Conservation (phyloP, 1,140 invertebrate species). For the Panagrolaimus sp. region DNA sequence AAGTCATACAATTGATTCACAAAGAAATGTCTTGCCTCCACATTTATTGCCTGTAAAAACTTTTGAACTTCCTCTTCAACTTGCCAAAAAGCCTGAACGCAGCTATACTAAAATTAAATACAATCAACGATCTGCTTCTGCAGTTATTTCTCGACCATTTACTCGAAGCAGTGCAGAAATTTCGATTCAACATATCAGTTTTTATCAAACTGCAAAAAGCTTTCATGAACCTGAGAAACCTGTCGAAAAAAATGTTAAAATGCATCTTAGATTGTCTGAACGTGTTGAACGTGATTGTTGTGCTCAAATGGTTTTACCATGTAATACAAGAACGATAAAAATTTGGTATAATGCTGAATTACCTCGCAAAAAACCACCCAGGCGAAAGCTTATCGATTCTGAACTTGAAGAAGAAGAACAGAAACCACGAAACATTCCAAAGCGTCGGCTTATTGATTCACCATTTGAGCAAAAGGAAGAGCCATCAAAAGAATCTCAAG, state of each 20-base stretch:
- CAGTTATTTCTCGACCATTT: neutral
- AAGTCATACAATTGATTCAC: neutral
- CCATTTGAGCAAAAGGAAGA: neutral
- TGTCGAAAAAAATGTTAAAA: slow-evolving; percentile 34
- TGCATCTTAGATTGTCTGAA: slow-evolving; percentile 36
- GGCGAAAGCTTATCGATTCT: neutral
- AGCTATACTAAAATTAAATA: slow-evolving; percentile 2
- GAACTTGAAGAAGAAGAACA: neutral
- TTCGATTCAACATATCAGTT: slow-evolving; percentile 37
- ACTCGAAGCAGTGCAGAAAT: slow-evolving; percentile 24
- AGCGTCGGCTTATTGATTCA: neutral
- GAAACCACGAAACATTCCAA: slow-evolving; percentile 1
- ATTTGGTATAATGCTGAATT: neutral
- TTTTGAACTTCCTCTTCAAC: no score
- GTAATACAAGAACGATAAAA: neutral
- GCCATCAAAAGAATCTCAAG: neutral
- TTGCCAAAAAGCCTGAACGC: neutral
- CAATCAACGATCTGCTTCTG: neutral
- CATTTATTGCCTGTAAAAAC: neutral
- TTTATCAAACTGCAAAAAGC: slow-evolving; percentile 21
- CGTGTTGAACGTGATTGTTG: slow-evolving; percentile 8
- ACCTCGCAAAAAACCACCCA: neutral
- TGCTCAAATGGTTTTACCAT: slow-evolving; percentile 17
- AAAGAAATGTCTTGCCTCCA: neutral
- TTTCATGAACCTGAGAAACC: neutral